A percentile compares a stretch with the other conserved stretches of the same genome.
Conservation (phyloP, 1,140 invertebrate species). For the Drosophila nigromelanica region DNA sequence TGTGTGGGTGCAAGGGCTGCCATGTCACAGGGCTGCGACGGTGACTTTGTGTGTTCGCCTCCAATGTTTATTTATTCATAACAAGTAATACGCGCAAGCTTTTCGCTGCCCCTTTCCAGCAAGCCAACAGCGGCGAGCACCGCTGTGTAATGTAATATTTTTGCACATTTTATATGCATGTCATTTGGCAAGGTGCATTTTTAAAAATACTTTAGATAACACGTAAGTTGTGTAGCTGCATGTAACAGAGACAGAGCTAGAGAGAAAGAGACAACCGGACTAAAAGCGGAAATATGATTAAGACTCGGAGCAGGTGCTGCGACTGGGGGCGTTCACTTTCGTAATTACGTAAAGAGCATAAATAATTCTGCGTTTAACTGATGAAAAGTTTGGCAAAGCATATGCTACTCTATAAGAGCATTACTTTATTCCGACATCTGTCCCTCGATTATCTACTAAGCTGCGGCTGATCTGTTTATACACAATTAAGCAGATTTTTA, state of each 20-base stretch:
- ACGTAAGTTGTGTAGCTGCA: constrained; percentile 14
- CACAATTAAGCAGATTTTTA: too few species aligned
- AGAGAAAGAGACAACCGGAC: neutral
- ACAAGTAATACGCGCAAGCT: constrained; percentile 65
- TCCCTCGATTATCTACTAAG: constrained; percentile 11
- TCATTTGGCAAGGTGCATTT: constrained; percentile 76
- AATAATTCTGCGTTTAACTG: constrained; percentile 61
- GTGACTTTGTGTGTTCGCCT: constrained; percentile 31
- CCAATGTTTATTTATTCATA: constrained; percentile 77
- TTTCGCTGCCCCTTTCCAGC: neutral
- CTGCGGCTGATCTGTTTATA: constrained; percentile 5
- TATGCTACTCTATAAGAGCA: constrained; percentile 14
- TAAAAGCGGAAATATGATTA: constrained; percentile 39
- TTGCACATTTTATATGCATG: constrained; percentile 76
- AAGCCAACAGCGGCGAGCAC: neutral
- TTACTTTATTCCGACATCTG: neutral
- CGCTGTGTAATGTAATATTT: constrained; percentile 71
- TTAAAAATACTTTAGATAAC: constrained; percentile 45
- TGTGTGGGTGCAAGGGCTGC: neutral
- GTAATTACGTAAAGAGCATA: constrained; percentile 79
- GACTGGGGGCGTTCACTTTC: constrained; percentile 6
- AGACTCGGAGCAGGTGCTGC: constrained; percentile 17
- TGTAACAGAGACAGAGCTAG: too few species aligned
- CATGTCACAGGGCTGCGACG: neutral
- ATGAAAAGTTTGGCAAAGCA: constrained; percentile 28